These are phyloP conservation scores for Polia nebulosa DNA, from an alignment of 2,888 invertebrate genomes.

Conservation along the genomic window DNA sequence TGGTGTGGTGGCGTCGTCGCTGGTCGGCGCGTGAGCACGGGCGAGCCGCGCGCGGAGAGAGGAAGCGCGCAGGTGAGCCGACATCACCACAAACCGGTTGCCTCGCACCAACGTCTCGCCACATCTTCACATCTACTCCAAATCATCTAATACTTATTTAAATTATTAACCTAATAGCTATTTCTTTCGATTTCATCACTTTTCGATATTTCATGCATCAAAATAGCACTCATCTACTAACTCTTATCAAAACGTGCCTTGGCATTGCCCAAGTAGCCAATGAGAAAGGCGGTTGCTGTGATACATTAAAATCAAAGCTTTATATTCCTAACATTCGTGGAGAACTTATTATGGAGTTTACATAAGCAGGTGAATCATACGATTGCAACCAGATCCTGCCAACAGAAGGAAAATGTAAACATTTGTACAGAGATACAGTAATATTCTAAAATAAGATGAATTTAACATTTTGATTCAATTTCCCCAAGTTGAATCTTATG, in stretches of 20 bases:
- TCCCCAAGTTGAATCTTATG: conserved; percentile 14
- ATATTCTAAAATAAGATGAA: conserved; percentile 23
- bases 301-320: conserved; percentile 17
- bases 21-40: conserved; percentile 48
- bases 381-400: conserved; percentile 38
- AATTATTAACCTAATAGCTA: conserved; percentile 55
- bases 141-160: conserved; percentile 66
- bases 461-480: conserved; percentile 15
- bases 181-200: conserved; percentile 60
- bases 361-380: conserved; percentile 47
- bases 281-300: conserved; percentile 23
- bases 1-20: conserved; percentile 11
- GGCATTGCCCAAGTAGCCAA: conserved; percentile 18
- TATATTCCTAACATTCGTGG: conserved; percentile 16
- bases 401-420: conserved; percentile 33
- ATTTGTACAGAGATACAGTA: conserved; percentile 4
- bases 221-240: conserved; percentile 14
- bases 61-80: conserved; percentile 75
- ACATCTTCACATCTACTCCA: conserved; percentile 67
- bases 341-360: conserved; percentile 19
- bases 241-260: conserved; percentile 31
- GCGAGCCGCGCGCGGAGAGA: conserved; percentile 52
- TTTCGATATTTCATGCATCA: conserved; percentile 23
- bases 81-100: conserved; percentile 86
- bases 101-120: conserved; percentile 72